Evolutionary conservation across 2,113 vertebrate genomes (phyloP).

Genomic region (Nansenia antarctica): DNA sequence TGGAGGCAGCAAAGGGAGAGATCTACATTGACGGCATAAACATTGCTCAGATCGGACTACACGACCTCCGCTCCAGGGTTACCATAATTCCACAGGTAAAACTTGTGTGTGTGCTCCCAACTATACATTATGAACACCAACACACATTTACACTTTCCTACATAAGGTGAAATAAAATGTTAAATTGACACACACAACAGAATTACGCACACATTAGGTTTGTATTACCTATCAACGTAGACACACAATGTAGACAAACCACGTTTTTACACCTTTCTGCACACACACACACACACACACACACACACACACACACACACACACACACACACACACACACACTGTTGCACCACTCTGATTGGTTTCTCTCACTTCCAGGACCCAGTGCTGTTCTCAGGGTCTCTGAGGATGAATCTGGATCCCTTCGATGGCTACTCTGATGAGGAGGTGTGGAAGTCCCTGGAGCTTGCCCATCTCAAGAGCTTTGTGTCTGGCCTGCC

Average conservation of each 20-base stretch:
- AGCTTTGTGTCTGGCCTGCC: slow-evolving; percentile 86
- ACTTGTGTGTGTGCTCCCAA: no score
- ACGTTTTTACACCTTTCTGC: no score
- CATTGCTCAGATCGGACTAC: slow-evolving; percentile 85
- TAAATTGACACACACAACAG: no score
- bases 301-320: not conserved
- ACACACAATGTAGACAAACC: no score
- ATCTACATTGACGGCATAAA: slow-evolving; percentile 87
- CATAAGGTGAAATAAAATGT: no score
- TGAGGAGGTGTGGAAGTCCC: slow-evolving; percentile 82
- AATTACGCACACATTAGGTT: no score
- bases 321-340: not conserved
- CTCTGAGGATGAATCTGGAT: slow-evolving; percentile 94
- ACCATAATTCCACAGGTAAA: slow-evolving; percentile 89
- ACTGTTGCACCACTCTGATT: slow-evolving; percentile 46
- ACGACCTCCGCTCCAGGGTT: slow-evolving; percentile 85
- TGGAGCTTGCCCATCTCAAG: slow-evolving; percentile 92
- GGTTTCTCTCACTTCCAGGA: slow-evolving; percentile 74
- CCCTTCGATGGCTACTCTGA: slow-evolving; percentile 81
- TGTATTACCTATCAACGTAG: no score
- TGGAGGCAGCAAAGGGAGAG: slow-evolving; percentile 86
- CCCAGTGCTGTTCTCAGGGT: slow-evolving; percentile 91
- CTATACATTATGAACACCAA: no score
- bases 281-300: not conserved
- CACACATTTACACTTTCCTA: no score